A percentile compares a stretch with the other conserved stretches of the same genome.
phyloP scores from a whole-genome alignment of 1,140 invertebrate genomes.

The Bradynema listronoti region DNA sequence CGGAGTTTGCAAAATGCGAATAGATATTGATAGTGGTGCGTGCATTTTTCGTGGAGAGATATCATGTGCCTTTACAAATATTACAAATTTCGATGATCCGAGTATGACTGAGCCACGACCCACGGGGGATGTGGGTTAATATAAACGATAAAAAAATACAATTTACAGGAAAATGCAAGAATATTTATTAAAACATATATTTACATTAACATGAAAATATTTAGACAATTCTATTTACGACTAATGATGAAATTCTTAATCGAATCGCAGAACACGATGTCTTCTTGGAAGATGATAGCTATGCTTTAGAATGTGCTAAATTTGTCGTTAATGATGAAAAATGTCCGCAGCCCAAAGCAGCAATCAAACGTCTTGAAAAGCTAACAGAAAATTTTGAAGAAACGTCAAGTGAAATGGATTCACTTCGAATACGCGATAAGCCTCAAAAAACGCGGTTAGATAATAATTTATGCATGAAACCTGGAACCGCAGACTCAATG shows the following conservation, averaged over 20 bases:
- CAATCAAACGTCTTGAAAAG: too few relatives aligned
- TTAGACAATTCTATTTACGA: slow-evolving; percentile 60
- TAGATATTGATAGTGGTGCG: slow-evolving; percentile 30
- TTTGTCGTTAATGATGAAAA: neutral
- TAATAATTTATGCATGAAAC: too few relatives aligned
- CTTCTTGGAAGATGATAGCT: slow-evolving; percentile 9
- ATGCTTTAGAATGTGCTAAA: neutral
- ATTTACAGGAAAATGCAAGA: too few relatives aligned
- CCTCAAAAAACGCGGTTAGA: too few relatives aligned
- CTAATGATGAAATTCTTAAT: slow-evolving; percentile 60
- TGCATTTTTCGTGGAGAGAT: slow-evolving; percentile 45
- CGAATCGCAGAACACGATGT: slow-evolving; percentile 59
- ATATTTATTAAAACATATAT: neutral
- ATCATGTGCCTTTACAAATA: slow-evolving; percentile 39
- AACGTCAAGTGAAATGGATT: too few relatives aligned
- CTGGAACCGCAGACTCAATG: too few relatives aligned
- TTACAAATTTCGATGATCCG: too few relatives aligned
- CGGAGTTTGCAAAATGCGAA: slow-evolving; percentile 32
- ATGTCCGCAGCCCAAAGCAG: neutral
- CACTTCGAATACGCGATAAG: too few relatives aligned
- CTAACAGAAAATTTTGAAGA: too few relatives aligned
- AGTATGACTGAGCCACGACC: too few relatives aligned
- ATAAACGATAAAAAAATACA: too few relatives aligned
- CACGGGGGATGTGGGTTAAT: neutral
- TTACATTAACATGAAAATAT: slow-evolving; percentile 7